These are phyloP conservation scores for Actenoides hombroni DNA, from an alignment of 2,113 vertebrate species.

Conservation along the genomic window DNA sequence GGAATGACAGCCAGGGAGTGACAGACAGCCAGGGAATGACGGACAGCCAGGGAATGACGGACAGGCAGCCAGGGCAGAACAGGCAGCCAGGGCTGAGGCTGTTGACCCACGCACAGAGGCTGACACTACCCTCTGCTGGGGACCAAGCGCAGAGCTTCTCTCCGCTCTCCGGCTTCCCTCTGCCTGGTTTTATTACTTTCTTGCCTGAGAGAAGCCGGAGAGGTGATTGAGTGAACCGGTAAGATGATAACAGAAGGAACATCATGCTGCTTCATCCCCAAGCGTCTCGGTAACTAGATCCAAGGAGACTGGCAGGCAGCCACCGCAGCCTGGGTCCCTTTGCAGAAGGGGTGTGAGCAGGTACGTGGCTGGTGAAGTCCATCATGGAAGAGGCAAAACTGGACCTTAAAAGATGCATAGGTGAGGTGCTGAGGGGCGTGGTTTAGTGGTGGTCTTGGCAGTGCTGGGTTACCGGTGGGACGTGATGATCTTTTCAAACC, in stretches of 20 bases:
- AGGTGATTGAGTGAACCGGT: fast-evolving
- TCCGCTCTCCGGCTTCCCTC: fast-evolving
- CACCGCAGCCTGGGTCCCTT: fast-evolving
- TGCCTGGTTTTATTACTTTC: fast-evolving
- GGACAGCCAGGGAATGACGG: neutral
- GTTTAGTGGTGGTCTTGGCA: neutral
- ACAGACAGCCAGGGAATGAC: neutral
- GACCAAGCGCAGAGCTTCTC: neutral
- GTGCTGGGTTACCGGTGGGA: neutral
- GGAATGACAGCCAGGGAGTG: neutral
- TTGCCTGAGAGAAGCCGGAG: fast-evolving
- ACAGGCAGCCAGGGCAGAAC: neutral
- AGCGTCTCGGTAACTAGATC: fast-evolving
- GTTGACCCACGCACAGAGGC: neutral
- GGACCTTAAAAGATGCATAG: neutral
- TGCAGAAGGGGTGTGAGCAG: fast-evolving
- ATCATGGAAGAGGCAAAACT: neutral
- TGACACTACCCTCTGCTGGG: slow-evolving; percentile 66
- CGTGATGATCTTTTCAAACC: neutral
- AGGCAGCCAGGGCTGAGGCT: neutral
- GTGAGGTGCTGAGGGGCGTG: neutral
- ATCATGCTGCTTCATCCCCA: fast-evolving
- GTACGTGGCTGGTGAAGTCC: fast-evolving
- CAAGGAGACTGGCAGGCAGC: neutral
- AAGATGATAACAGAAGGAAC: neutral